phyloP scores from a whole-genome alignment of 2,888 invertebrate genomes.

The Bursaphelenchus okinawaensis region DNA sequence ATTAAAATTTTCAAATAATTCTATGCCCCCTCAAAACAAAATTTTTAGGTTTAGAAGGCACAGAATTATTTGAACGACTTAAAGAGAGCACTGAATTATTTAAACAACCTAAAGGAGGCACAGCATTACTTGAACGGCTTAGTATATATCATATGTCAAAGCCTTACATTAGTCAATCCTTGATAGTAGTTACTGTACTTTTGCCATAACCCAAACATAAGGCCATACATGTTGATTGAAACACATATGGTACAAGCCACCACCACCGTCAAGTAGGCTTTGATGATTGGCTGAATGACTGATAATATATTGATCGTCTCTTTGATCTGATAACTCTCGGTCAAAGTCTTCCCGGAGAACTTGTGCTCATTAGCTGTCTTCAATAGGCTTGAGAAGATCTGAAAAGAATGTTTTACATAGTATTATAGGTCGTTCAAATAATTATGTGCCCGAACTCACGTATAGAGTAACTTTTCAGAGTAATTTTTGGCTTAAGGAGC shows the following conservation, averaged over 20 bases:
- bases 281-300: constrained; percentile 1
- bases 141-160: too few species aligned
- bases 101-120: too few species aligned
- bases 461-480: background rate
- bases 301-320: background rate
- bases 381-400: background rate
- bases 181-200: background rate
- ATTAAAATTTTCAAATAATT: too few species aligned
- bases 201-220: background rate
- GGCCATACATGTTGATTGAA: background rate
- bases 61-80: too few species aligned
- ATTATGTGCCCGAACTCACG: too few species aligned
- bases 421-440: too few species aligned
- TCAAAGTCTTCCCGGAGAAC: constrained; percentile 3
- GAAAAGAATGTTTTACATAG: background rate
- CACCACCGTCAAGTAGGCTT: background rate
- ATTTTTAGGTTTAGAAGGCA: too few species aligned
- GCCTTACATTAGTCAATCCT: constrained; percentile 1
- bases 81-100: too few species aligned
- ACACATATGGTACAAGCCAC: constrained; percentile 4
- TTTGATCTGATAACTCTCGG: constrained; percentile 11
- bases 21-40: too few species aligned
- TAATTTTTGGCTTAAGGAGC: background rate
- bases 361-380: constrained; percentile 2
- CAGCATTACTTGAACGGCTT: too few species aligned